Evolutionary conservation across 2,888 invertebrate species (phyloP), one percentile per base, ranked within the genome.

Genomic region (Phalangium opilio): DNA sequence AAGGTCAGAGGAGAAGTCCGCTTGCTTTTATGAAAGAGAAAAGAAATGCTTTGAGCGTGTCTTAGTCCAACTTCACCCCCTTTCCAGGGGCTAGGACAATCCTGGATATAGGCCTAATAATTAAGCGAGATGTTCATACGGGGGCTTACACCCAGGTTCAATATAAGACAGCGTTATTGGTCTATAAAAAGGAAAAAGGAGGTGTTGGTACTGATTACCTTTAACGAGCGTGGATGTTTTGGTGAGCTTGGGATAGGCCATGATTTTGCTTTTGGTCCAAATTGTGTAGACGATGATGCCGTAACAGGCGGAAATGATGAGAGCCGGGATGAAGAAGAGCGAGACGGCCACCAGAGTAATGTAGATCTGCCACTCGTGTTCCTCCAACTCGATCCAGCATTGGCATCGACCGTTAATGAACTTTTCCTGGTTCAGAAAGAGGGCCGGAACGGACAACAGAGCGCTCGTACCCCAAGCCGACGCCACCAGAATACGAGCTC

Each of bases 261-360:
- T 73, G 2, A 77, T 73, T 58, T 78, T 76, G 61, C 80, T 79
- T 62, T 85, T 85, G 4, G 82, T 79, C 91, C 90, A 91, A 58
- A 91, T 90, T 8, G 90, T 89, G 61, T 80, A 75, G 2, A 91
- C 86, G 59, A 91, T 91, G 58, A 89, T 78, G 8, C 83, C 78
- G 65, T 91, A 91, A 64, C 91, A 91, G 3, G 81, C 81, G 3
- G 83, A 78, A 52, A 91, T 91, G 56, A 90, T 81, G 46, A 89
- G 61, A 0, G 89, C 83, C 0, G 91, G 91, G 20, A 86, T 70
- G 44, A 85, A 77, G 67, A 91, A 89, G 34, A 91, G 75, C 52
- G 81, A 76, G 33, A 81, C 68, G 2, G 87, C 79, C 4, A 90
- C 81, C 19, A 83, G 63, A 0, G 81, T 80, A 80, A 91, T 81